phyloP scores from a whole-genome alignment of 2,888 invertebrate species.

The Trypoxylon attenuatum region DNA sequence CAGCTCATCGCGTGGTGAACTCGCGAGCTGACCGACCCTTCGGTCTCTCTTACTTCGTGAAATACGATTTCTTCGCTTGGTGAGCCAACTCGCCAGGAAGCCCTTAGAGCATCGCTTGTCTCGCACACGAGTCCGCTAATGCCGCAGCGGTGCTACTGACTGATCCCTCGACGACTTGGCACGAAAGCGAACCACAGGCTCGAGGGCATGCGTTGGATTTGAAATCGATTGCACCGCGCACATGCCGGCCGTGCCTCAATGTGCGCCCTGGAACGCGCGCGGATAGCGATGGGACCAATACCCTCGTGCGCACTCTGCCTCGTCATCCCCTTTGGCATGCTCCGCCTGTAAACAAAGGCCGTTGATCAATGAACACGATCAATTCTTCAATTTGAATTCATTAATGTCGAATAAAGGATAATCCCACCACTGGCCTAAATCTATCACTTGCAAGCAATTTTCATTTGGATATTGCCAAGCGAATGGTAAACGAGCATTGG shows the following conservation, averaged over 20 bases:
- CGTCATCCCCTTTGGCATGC: constrained; percentile 11
- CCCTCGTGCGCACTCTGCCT: constrained; percentile 27
- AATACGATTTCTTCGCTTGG: constrained; percentile 7
- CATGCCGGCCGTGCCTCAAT: constrained; percentile 34
- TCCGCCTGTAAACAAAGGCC: no score
- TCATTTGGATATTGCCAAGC: no score
- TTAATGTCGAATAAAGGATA: no score
- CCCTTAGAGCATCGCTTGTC: constrained; percentile 29
- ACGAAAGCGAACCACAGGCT: constrained; percentile 23
- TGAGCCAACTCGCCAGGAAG: neutral
- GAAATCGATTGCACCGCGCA: constrained; percentile 67
- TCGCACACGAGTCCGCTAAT: constrained; percentile 37
- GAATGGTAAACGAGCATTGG: no score
- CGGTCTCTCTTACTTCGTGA: neutral
- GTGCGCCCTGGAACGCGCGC: constrained; percentile 23
- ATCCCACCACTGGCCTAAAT: no score
- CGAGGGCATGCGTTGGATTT: constrained; percentile 67
- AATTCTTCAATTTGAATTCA: no score
- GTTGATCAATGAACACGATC: no score
- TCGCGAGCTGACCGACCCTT: neutral
- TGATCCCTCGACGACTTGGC: constrained; percentile 34
- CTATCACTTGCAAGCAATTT: no score
- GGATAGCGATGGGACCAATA: constrained; percentile 43
- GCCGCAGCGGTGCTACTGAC: constrained; percentile 63
- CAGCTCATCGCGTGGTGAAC: constrained; percentile 29